These are phyloP conservation scores for Orcinus orca DNA, from an alignment of 2,113 vertebrate genomes.

Conservation along the genomic window DNA sequence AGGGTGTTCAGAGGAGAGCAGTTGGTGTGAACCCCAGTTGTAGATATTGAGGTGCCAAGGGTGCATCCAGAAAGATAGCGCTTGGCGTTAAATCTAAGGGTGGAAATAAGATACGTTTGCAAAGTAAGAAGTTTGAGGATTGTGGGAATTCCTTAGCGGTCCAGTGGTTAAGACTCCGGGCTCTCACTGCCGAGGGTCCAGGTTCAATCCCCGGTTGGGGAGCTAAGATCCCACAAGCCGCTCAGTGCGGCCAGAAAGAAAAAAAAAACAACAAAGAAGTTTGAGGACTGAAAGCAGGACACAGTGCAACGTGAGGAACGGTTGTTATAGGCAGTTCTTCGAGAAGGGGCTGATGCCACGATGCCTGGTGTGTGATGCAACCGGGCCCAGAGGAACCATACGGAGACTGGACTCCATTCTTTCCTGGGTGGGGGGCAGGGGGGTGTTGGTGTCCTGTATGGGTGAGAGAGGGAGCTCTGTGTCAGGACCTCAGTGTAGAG, in stretches of 20 bases:
- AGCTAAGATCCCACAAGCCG: not conserved
- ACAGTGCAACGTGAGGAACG: not conserved
- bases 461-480: not conserved
- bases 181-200: not conserved
- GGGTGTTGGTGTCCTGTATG: not conserved
- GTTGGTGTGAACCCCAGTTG: no score
- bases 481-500: not conserved
- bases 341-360: not conserved
- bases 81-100: not conserved
- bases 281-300: not conserved
- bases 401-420: not conserved
- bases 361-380: not conserved
- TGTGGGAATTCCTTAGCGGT: not conserved
- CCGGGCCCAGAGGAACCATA: not conserved
- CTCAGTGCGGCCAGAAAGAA: fast-evolving
- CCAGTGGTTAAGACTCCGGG: not conserved
- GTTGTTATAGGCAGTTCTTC: not conserved
- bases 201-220: not conserved
- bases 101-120: not conserved
- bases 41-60: not conserved
- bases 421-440: fast-evolving
- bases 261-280: not conserved
- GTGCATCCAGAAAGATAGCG: not conserved
- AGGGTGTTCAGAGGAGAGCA: not conserved
- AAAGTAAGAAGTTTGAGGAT: not conserved